Conservation (phyloP, 1,140 invertebrate species). For the Micrasema longulum region DNA sequence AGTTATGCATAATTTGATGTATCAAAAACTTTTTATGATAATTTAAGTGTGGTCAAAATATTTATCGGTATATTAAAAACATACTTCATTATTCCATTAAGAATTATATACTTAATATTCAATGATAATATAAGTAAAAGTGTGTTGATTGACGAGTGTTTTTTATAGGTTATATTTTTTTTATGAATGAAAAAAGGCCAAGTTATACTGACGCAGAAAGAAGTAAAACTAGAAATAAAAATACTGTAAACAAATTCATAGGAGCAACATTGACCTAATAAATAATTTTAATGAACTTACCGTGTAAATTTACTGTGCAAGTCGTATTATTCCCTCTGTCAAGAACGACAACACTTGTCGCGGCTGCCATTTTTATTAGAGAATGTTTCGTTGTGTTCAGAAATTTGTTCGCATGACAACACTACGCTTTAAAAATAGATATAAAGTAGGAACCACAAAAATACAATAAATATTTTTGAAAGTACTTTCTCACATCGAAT, state of each 20-base stretch:
- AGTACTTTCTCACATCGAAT: too few relatives aligned
- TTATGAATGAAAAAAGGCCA: slow-evolving; percentile 47
- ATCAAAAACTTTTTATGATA: too few relatives aligned
- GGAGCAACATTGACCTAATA: slow-evolving; percentile 1
- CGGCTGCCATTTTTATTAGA: slow-evolving; percentile 78
- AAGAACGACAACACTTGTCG: slow-evolving; percentile 91
- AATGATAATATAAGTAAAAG: slow-evolving; percentile 32
- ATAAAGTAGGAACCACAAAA: slow-evolving; percentile 14
- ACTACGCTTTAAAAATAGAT: background rate
- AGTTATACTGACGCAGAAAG: slow-evolving; percentile 26
- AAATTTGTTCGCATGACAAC: slow-evolving; percentile 11
- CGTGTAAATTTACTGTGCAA: slow-evolving; percentile 93
- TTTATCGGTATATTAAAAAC: too few relatives aligned
- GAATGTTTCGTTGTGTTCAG: slow-evolving; percentile 57
- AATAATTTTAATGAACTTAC: slow-evolving; percentile 69
- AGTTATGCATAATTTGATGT: too few relatives aligned
- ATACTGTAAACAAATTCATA: background rate
- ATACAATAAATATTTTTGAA: too few relatives aligned
- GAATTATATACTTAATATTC: background rate
- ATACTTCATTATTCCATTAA: too few relatives aligned
- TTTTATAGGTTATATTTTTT: slow-evolving; percentile 56
- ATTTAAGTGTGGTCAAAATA: too few relatives aligned
- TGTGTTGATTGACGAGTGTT: slow-evolving; percentile 43
- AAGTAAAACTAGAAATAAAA: slow-evolving; percentile 5
- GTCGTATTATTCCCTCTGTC: slow-evolving; percentile 95